Evolutionary conservation across 2,113 vertebrate genomes (phyloP), one percentile per base, ranked within the genome.

Genomic region (Zonotrichia leucophrys): DNA sequence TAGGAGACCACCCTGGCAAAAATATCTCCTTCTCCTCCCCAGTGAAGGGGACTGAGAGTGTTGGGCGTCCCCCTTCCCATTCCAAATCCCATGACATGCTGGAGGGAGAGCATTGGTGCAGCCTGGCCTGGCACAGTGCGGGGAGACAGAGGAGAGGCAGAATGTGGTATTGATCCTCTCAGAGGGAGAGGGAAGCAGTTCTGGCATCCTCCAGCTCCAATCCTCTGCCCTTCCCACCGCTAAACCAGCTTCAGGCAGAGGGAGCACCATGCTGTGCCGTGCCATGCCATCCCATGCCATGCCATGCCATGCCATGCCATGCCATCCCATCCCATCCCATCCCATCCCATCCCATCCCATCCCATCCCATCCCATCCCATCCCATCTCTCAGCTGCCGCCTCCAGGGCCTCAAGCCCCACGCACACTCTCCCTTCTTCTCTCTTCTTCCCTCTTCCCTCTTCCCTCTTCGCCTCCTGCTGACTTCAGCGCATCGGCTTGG

Each of bases 391-490:
- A 33, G 47, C 62, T 24, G 55, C 75, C 5, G 5, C 87, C 94
- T 72, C 92, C 77, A 17, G 79, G 79, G 93, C 83, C 93, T 68
- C 24, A 35, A 90, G 86, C 91, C 91, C 93, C 50, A 60, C 35
- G 23, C 85, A 69, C 7, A 22, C 44, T 91, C 82, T 92, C 77
- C 37, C 56, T 69, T 69, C n/a, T 78, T 60, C 46, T 37, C 55
- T 42, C 35, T 76, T 76, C 42, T 76, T 76, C 42, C 42, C 52
- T 85, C 68, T 89, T 49, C 4, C 49, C 56, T 94, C 93, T 91
- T 90, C 50, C 63, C 82, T 96, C 85, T 87, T 92, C 39, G 80
- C 83, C 96, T 96, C 94, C 91, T 83, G 94, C 94, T 94, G 94
- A 89, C 93, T 95, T 86, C 91, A 92, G 96, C 83, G 64, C 93